Conservation (phyloP, 1,140 invertebrate genomes). For the Ditylenchus dipsaci region DNA sequence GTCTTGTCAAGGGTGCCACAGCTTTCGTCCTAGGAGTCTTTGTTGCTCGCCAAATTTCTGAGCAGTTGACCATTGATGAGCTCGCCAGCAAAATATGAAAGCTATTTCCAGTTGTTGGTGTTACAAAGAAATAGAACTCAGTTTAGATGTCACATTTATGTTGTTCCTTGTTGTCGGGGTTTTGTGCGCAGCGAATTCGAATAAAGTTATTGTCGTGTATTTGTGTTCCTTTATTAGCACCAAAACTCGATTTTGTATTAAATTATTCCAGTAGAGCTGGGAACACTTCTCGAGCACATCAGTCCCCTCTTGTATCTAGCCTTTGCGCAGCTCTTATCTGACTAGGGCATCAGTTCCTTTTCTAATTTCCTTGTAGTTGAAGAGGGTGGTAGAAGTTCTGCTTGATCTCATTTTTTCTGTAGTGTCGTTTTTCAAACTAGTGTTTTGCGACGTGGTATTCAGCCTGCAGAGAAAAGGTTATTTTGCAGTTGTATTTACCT, state of each 20-base stretch:
- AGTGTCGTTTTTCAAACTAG: no score
- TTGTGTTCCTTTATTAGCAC: no score
- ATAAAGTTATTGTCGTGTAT: background rate
- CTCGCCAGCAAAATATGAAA: background rate
- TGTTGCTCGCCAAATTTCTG: conserved; percentile 16
- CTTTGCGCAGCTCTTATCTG: background rate
- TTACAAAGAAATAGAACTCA: background rate
- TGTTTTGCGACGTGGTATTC: no score
- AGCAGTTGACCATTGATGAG: conserved; percentile 11
- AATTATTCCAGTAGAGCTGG: no score
- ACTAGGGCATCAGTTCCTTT: background rate
- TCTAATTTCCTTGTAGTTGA: background rate
- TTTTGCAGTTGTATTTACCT: no score
- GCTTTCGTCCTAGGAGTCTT: conserved; percentile 20
- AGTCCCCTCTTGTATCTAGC: no score
- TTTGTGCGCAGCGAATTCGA: background rate
- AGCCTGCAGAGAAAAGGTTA: no score
- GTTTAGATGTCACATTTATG: background rate
- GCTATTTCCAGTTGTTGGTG: background rate
- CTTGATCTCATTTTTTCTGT: no score
- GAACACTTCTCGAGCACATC: no score
- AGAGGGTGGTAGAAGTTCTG: background rate
- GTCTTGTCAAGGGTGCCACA: conserved; percentile 24
- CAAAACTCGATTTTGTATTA: no score
- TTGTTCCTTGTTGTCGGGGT: background rate